phyloP scores from a whole-genome alignment of 30 jellyfish, hydroid and myxozoan species.

The Hydractinia echinata region DNA sequence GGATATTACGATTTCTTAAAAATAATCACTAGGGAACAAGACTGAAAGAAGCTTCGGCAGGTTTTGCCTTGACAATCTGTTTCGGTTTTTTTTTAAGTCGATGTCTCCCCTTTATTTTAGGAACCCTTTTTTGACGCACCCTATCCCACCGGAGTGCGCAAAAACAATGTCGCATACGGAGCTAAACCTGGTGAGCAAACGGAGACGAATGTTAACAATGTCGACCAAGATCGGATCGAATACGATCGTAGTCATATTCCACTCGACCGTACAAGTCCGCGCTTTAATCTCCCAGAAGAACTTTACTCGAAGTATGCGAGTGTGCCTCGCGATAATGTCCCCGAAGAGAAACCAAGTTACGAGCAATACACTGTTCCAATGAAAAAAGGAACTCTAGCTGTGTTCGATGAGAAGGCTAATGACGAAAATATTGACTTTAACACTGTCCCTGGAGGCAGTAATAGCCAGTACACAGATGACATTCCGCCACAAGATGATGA shows the following conservation, averaged over 20 bases:
- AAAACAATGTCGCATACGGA: slow-evolving; percentile 30
- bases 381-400: slow-evolving; percentile 31
- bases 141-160: slow-evolving; percentile 94
- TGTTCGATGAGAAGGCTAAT: slow-evolving; percentile 15
- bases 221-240: slow-evolving; percentile 8
- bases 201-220: background rate
- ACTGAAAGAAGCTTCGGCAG: no score
- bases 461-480: background rate
- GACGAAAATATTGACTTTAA: background rate
- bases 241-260: slow-evolving; percentile 31
- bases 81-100: background rate
- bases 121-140: slow-evolving; percentile 86
- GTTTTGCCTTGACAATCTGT: no score
- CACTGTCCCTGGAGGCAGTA: background rate
- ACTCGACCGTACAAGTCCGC: background rate
- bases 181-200: background rate
- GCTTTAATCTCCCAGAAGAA: background rate
- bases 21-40: no score
- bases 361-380: slow-evolving; percentile 21
- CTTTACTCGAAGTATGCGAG: background rate
- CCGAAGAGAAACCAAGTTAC: slow-evolving; percentile 5
- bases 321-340: background rate
- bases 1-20: no score
- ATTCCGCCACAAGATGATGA: slow-evolving; percentile 10
- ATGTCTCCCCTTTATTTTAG: no score